Conservation (phyloP, 2,113 vertebrate genomes). For the Chaetodon trifascialis region DNA sequence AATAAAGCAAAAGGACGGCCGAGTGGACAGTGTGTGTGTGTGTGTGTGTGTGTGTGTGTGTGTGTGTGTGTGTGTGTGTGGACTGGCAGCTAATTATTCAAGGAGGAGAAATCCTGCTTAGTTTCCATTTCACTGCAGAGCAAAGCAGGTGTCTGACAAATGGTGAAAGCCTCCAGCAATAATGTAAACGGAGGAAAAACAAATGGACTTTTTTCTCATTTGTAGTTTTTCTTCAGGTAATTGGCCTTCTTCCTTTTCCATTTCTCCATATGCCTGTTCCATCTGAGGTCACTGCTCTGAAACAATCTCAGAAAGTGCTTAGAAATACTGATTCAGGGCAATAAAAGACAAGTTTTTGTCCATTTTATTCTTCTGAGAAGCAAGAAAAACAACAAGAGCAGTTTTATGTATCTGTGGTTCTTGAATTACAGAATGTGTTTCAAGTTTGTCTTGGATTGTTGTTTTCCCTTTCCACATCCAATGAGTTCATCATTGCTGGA, state of each 20-base stretch:
- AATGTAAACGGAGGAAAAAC: slow-evolving; percentile 4
- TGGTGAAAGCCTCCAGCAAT: background rate
- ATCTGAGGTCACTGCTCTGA: background rate
- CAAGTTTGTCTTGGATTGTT: background rate
- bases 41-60: slow-evolving; percentile 26
- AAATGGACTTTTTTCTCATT: background rate
- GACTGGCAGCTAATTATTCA: slow-evolving; percentile 65
- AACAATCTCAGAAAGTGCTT: no score
- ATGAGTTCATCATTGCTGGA: no score
- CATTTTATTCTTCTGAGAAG: background rate
- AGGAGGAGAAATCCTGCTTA: slow-evolving; percentile 67
- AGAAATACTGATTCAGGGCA: background rate
- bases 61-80: background rate
- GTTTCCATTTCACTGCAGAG: slow-evolving; percentile 52
- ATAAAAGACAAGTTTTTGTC: background rate
- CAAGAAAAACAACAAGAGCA: background rate
- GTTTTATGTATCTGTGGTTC: background rate
- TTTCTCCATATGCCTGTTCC: slow-evolving; percentile 1
- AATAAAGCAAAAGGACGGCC: slow-evolving; percentile 38
- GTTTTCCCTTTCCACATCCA: no score
- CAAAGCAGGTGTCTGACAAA: slow-evolving; percentile 38
- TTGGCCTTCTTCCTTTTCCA: background rate
- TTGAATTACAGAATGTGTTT: background rate
- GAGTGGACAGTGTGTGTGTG: slow-evolving; percentile 33
- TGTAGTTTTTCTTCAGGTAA: background rate